These are phyloP conservation scores for Aeoliscus strigatus DNA, from an alignment of 2,797 vertebrate genomes.

Conservation along the genomic window DNA sequence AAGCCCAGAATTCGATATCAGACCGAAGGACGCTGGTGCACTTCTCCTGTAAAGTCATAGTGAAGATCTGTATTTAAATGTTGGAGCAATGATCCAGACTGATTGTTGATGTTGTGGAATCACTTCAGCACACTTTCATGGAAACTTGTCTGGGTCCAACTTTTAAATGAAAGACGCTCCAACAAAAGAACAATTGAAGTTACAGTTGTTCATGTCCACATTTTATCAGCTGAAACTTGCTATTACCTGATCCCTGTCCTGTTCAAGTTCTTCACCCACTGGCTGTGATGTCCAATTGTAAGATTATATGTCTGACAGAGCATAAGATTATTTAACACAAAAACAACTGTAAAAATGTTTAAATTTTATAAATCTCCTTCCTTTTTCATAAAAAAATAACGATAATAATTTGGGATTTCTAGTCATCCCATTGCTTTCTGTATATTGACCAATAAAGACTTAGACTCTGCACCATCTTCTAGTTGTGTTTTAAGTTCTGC, in stretches of 20 bases:
- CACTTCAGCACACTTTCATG: too few relatives aligned
- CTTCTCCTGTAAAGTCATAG: too few relatives aligned
- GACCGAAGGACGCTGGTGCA: too few relatives aligned
- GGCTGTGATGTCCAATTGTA: constrained; percentile 73
- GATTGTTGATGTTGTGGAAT: too few relatives aligned
- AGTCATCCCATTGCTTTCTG: constrained; percentile 77
- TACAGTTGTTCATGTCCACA: constrained; percentile 4
- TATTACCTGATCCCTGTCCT: constrained; percentile 11
- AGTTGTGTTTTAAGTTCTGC: constrained; percentile 79
- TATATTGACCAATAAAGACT: constrained; percentile 81
- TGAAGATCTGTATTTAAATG: too few relatives aligned
- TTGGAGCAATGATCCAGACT: too few relatives aligned
- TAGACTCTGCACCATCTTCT: too few relatives aligned
- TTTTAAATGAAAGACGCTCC: too few relatives aligned
- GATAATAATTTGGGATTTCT: constrained; percentile 65
- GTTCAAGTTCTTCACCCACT: constrained; percentile 42
- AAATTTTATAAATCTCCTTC: constrained; percentile 74
- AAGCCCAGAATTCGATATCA: too few relatives aligned
- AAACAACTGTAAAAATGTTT: constrained; percentile 71
- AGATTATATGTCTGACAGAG: constrained; percentile 59
- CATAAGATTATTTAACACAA: constrained; percentile 69
- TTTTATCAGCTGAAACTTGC: constrained; percentile 9
- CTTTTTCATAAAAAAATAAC: constrained; percentile 74
- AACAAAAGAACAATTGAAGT: too few relatives aligned
- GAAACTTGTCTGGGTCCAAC: too few relatives aligned